A percentile compares a stretch with the other conserved stretches of the same genome.
Conservation (phyloP, 1,140 invertebrate species). For the Vanessa tameamea region DNA sequence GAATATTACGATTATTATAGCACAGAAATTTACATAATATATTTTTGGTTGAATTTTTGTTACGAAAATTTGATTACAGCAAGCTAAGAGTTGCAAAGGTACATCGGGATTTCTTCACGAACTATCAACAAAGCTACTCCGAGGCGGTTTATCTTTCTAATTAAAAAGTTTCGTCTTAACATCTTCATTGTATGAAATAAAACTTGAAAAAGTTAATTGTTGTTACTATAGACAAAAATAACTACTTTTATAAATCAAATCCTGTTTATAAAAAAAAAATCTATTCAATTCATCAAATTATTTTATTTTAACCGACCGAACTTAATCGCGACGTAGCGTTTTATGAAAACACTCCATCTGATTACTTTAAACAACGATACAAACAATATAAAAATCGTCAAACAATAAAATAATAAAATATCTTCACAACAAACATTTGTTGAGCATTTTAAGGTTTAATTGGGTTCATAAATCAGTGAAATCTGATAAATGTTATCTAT, state of each 20-base stretch:
- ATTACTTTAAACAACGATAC: too few species aligned
- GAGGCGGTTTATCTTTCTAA: constrained; percentile 20
- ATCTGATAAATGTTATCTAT: constrained; percentile 31
- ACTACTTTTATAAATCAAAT: too few species aligned
- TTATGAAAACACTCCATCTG: too few species aligned
- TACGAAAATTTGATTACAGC: background rate
- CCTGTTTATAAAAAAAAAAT: too few species aligned
- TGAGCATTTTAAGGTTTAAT: background rate
- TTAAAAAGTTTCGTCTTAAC: constrained; percentile 26
- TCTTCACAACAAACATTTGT: background rate
- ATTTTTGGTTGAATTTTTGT: background rate
- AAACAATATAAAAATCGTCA: too few species aligned
- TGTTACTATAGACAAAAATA: background rate
- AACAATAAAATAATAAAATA: too few species aligned
- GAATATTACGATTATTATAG: too few species aligned
- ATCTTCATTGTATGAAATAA: constrained; percentile 4
- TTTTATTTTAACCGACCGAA: too few species aligned
- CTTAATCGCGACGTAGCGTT: too few species aligned
- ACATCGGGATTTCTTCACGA: constrained; percentile 5
- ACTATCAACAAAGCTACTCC: constrained; percentile 15
- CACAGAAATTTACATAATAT: background rate
- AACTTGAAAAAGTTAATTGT: background rate
- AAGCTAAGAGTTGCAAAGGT: constrained; percentile 14
- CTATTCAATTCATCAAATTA: too few species aligned
- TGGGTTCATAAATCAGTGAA: constrained; percentile 28